A percentile compares a stretch with the other conserved stretches of the same genome.
Evolutionary conservation across 2,888 invertebrate species (phyloP).

Genomic region (Polydrusus cervinus): DNA sequence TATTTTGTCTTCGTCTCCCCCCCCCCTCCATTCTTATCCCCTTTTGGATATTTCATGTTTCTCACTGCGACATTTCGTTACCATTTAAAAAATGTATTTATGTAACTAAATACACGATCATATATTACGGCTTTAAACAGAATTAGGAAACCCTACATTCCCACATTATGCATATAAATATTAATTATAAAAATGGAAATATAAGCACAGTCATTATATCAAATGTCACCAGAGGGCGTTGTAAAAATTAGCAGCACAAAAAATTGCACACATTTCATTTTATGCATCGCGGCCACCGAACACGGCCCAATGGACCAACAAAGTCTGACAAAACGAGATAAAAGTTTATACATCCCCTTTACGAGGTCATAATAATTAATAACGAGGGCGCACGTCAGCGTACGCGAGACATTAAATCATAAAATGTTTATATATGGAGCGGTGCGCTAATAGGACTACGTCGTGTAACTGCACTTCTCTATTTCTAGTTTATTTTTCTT

Average conservation of each 20-base stretch:
- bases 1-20: no score
- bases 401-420: conserved; percentile 67
- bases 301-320: conserved; percentile 63
- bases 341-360: conserved; percentile 67
- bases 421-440: conserved; percentile 67
- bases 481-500: conserved; percentile 39
- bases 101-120: not conserved
- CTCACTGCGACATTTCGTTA: not conserved
- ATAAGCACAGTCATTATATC: conserved; percentile 61
- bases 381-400: conserved; percentile 62
- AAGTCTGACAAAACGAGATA: conserved; percentile 67
- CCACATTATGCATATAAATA: conserved; percentile 58
- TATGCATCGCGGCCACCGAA: conserved; percentile 54
- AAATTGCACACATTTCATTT: conserved; percentile 63
- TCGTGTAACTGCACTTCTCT: conserved; percentile 48
- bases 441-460: conserved; percentile 60
- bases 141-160: conserved; percentile 21
- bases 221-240: conserved; percentile 62
- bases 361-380: conserved; percentile 69
- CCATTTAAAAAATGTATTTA: not conserved
- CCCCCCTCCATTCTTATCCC: no score
- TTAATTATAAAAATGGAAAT: conserved; percentile 60
- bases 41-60: no score
- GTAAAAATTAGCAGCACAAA: conserved; percentile 61
- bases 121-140: conserved; percentile 1